Conservation (phyloP, 35 echinoderm and acorn worm genomes). For the Anneissia japonica region DNA sequence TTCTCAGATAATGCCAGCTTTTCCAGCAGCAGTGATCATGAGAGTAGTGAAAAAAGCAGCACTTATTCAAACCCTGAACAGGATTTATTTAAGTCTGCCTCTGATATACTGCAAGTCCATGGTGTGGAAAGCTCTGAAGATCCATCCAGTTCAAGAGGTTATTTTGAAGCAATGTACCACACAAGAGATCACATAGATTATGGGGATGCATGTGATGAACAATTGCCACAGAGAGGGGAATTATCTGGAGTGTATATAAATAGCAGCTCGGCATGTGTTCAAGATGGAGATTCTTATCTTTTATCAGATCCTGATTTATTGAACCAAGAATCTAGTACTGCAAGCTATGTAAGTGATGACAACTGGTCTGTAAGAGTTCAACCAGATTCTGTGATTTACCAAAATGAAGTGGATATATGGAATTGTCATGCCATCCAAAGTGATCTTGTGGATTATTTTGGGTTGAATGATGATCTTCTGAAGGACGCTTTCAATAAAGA, state of each 20-base stretch:
- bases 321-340: background rate
- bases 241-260: background rate
- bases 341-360: no score
- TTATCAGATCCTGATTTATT: background rate
- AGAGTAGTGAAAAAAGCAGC: background rate
- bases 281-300: background rate
- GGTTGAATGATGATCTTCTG: background rate
- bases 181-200: background rate
- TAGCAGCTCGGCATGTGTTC: background rate
- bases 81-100: background rate
- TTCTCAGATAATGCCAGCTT: background rate
- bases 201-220: background rate
- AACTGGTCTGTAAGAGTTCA: background rate
- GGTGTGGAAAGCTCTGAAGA: background rate
- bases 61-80: background rate
- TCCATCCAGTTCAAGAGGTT: background rate
- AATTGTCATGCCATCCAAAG: background rate
- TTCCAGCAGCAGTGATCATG: background rate
- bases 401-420: background rate
- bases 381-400: background rate
- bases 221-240: background rate
- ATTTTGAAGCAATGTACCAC: background rate
- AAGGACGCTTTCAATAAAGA: background rate
- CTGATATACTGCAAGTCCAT: background rate
- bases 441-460: background rate